Evolutionary conservation across 1,140 invertebrate species (phyloP).

Genomic region (Colletes latitarsis): DNA sequence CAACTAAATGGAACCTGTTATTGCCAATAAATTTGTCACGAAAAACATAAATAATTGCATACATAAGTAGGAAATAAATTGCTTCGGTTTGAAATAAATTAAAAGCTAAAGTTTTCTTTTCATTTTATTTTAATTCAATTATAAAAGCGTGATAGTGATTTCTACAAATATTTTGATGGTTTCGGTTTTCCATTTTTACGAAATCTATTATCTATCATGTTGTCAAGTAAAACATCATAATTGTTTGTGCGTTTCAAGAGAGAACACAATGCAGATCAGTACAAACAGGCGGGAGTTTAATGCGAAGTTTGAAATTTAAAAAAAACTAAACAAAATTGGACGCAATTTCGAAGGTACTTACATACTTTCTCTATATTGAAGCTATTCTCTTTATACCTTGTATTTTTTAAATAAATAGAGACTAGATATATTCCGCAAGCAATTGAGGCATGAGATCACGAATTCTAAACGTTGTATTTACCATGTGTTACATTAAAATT

Average conservation of each 20-base stretch:
- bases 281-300: background rate
- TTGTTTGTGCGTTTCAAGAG: background rate
- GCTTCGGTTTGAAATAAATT: background rate
- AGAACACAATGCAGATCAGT: background rate
- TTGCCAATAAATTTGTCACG: background rate
- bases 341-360: background rate
- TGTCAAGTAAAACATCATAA: background rate
- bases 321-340: background rate
- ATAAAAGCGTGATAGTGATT: too few relatives aligned
- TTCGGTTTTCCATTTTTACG: too few relatives aligned
- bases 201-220: too few relatives aligned
- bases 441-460: background rate
- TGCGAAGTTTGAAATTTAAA: background rate
- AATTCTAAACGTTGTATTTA: background rate
- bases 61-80: background rate
- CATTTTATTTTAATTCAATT: background rate
- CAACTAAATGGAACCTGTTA: conserved; percentile 7
- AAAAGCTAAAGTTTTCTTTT: background rate
- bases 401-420: background rate
- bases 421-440: background rate
- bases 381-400: background rate
- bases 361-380: background rate
- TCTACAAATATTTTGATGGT: background rate
- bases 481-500: background rate
- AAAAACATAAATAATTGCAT: background rate